Base-by-base conservation (phyloP, 1,140 invertebrate genomes). In the Stegodyphus dumicola region DNA sequence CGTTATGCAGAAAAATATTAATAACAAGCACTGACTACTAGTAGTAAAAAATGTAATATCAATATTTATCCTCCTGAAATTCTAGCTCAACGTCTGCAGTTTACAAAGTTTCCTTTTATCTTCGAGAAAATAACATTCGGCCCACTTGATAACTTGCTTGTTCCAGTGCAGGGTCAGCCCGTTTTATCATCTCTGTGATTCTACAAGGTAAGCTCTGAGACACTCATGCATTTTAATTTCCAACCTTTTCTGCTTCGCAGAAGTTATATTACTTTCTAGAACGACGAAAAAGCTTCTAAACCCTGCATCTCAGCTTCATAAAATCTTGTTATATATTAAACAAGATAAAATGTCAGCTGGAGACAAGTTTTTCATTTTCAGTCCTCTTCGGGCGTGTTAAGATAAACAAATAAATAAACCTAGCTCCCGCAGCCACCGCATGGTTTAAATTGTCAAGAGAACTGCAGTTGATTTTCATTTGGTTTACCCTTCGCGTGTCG, bases 171-270 rank as follows among this genome's bases (percentile, higher is more conserved):
- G 17, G 13, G 7, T 17, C 66, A 17, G n/a, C 33, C 9, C 11
- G 17, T 33, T 33, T 33, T 33, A 33, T 33, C 33, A 33, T 33
- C 33, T 33, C 33, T 33, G 33, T 33, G 33, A 33, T 33, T 33
- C 33, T 33, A 33, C 33, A 33, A 33, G 33, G 33, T 33, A 60
- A 60, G 9, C 15, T 1, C 13, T 75, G n/a, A 49, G 13, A 6
- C 11, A 66, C 80, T 83, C 80, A 83, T 83, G 80, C 80, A 83
- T 83, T 83, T 83, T 83, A 83, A 83, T 83, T 83, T 83, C 60
- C 53, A 66, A 33, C 67, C 67, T 80, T 71, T 51, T 60, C 67
- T 60, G 18, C 51, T 79, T 33, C 65, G 52, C 10, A 69, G 66
- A 65, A 74, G 79, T 81, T 33, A 81, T 73, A 81, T 65, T 15